Evolutionary conservation across 2,797 vertebrate species (phyloP), one percentile per base, ranked within the genome.

Genomic region (Alfaro cultratus): DNA sequence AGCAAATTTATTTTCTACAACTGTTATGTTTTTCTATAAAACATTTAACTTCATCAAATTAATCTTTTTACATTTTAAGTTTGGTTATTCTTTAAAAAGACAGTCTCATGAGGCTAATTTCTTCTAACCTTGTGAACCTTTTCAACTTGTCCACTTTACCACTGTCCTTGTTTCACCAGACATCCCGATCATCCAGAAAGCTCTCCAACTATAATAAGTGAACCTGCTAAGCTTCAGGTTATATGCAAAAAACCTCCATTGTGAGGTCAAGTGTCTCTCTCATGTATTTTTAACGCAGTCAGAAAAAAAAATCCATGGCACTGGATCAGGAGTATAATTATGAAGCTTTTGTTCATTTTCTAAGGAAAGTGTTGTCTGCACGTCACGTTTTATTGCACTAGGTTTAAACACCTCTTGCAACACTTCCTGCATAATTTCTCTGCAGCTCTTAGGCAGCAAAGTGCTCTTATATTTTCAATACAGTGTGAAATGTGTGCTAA

Each of bases 201-300:
- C 70, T 83, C 60, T 15, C 51, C 74, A 46, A 21, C 8, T 16
- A 39, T 71, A 49, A 84, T 83, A 77, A 80, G 74, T 77, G 73
- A 15, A 46, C 76, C 73, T 57, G 31, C 80, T 89, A 83, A 83
- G 81, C 74, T 82, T 81, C 60, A 88, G 89, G 82, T 89, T 76
- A 83, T 84, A 89, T 90, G 86, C 85, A 90, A 93, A 93, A 49
- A 90, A 62, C 73, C 60, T 83, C 60, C 13, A 73, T 86, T 79
- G 85, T 85, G 88, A 89, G 83, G 85, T 85, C 85, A 89, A 82
- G 46, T 36, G 41, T 70, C 31, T 73, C 76, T 80, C 77, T 10
- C 39, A 36, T 43, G 39, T 64, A 51, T 70, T 84, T 85, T 91
- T 85, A 80, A 82, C 82, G 53, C 71, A 34, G 57, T 23, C 23